phyloP scores from a whole-genome alignment of 1,140 invertebrate genomes.

The Scaptomyza hsui region DNA sequence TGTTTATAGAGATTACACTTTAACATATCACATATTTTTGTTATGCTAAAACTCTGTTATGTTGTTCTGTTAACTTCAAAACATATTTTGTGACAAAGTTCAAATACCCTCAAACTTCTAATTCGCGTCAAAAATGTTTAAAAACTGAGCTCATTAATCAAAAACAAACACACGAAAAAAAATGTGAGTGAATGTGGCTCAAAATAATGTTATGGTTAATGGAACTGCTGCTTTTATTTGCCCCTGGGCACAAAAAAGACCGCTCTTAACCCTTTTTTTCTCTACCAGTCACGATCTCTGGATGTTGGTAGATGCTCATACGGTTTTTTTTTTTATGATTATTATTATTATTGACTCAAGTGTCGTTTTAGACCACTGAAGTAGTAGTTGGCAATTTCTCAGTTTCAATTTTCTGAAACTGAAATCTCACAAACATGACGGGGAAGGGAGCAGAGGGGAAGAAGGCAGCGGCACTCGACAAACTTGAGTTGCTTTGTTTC shows the following conservation, averaged over 20 bases:
- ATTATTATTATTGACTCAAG: slow-evolving; percentile 68
- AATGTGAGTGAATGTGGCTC: not conserved
- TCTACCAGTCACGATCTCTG: slow-evolving; percentile 11
- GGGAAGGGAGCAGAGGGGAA: too few species aligned
- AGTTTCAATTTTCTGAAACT: too few species aligned
- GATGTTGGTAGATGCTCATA: not conserved
- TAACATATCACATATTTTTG: too few species aligned
- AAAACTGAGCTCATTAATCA: slow-evolving; percentile 44
- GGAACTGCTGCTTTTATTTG: not conserved
- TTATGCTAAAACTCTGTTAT: too few species aligned
- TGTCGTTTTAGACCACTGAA: slow-evolving; percentile 81
- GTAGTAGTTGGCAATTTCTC: slow-evolving; percentile 48
- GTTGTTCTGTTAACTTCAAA: not conserved
- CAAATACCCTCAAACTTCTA: not conserved
- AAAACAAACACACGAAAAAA: slow-evolving; percentile 1
- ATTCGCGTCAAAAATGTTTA: not conserved
- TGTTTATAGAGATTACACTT: too few species aligned
- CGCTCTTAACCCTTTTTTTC: not conserved
- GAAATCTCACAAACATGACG: too few species aligned
- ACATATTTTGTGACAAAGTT: slow-evolving; percentile 4
- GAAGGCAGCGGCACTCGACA: not conserved
- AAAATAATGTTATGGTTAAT: not conserved
- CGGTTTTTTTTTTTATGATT: slow-evolving; percentile 4
- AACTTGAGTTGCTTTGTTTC: slow-evolving; percentile 21
- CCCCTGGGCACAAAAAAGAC: not conserved